Evolutionary conservation across 2,797 vertebrate species (phyloP), one percentile per base, ranked within the genome.

Genomic region (Sebastes taczanowskii): DNA sequence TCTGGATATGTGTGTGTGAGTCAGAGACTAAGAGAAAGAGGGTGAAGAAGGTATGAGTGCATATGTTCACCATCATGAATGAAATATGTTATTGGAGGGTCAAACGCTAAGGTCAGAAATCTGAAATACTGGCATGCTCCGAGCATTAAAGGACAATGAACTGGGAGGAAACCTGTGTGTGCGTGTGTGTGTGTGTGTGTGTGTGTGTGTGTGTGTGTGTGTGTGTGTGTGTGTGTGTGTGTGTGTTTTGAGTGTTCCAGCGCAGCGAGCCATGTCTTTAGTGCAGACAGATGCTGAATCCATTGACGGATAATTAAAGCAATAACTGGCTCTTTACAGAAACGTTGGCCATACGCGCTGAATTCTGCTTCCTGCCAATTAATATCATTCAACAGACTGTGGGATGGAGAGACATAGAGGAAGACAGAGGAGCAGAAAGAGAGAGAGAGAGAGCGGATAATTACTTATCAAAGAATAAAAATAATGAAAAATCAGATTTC

Each of bases 221-320:
- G 74, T 60, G 74, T 59, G 62, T 65, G 38, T 16, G 16, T 60
- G 62, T 68, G 27, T 61, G 42, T 70, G 74, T 59, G 74, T 59
- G 63, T 66, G 52, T 18, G 18, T 61, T 29, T 30, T 27, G 49
- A n/a, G 81, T 25, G 71, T 86, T 86, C 80, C 74, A 76, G 64
- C 11, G 5, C 74, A 80, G 71, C 52, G 34, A 82, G 80, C 78
- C 82, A 71, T 81, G 74, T 60, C 66, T 86, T 82, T 73, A 81
- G 81, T 85, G 73, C 66, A 64, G 81, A 84, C 88, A 90, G 86
- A 91, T 88, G 82, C 80, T 80, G 81, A 90, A 88, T 85, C 84
- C 74, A 84, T 80, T 78, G 83, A 88, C 18, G 79, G 78, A 84
- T 86, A 92, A 90, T 90, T 91, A 88, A 87, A 90, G 78, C 85